These are phyloP conservation scores for Drosophila pallidifrons DNA, from an alignment of 1,140 invertebrate species.

Conservation along the genomic window DNA sequence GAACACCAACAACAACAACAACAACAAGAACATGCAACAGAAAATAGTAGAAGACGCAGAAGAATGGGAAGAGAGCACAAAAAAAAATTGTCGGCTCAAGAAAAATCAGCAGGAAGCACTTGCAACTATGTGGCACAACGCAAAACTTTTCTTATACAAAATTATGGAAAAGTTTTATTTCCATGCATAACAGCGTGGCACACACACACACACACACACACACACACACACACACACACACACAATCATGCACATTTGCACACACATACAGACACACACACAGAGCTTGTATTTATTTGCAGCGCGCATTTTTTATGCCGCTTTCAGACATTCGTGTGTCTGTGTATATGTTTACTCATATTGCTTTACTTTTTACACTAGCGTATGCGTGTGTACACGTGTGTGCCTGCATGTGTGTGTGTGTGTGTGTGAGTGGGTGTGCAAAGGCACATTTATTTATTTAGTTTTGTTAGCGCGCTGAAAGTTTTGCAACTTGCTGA, in stretches of 20 bases:
- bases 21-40: not conserved
- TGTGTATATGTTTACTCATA: slow-evolving; percentile 57
- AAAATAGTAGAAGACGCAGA: not conserved
- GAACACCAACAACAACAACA: not conserved
- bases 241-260: not conserved
- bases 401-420: slow-evolving; percentile 10
- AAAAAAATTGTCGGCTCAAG: slow-evolving; percentile 38
- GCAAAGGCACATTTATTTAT: slow-evolving; percentile 68
- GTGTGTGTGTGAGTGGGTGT: slow-evolving; percentile 37
- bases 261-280: not conserved
- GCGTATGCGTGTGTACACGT: slow-evolving; percentile 7
- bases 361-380: slow-evolving; percentile 71
- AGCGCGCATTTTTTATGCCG: slow-evolving; percentile 47
- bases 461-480: slow-evolving; percentile 71
- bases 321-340: slow-evolving; percentile 42
- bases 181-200: slow-evolving; percentile 69
- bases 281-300: slow-evolving; percentile 49
- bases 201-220: slow-evolving; percentile 31
- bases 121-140: slow-evolving; percentile 77
- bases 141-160: slow-evolving; percentile 82
- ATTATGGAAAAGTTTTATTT: slow-evolving; percentile 82
- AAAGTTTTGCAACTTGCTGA: slow-evolving; percentile 56
- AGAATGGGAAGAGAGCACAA: not conserved
- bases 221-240: slow-evolving; percentile 11
- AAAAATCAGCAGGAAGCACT: slow-evolving; percentile 73